phyloP scores from a whole-genome alignment of 2,888 invertebrate species.

The Calliphora vomitoria region DNA sequence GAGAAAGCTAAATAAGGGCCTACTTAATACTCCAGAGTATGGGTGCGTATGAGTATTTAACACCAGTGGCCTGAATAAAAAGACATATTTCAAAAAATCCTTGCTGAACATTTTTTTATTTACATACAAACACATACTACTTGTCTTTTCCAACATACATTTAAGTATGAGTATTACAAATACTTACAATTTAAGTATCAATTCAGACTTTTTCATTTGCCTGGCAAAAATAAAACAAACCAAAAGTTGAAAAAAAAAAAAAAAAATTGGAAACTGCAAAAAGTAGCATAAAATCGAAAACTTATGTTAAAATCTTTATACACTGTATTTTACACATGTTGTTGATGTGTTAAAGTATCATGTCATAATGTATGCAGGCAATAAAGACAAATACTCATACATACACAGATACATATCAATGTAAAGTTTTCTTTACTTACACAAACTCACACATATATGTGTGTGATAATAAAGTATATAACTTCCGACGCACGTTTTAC shows the following conservation, averaged over 20 bases:
- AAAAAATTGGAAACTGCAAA: slow-evolving; percentile 23
- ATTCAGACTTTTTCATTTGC: slow-evolving; percentile 41
- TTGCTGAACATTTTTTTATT: neutral
- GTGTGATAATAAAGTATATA: slow-evolving; percentile 28
- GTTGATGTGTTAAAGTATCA: slow-evolving; percentile 63
- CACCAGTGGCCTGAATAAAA: slow-evolving; percentile 4
- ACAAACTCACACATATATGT: neutral
- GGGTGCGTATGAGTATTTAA: neutral
- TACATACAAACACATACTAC: neutral
- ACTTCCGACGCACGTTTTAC: slow-evolving; percentile 23
- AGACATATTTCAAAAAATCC: slow-evolving; percentile 54
- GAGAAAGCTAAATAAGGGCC: too few relatives aligned
- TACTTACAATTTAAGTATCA: slow-evolving; percentile 67
- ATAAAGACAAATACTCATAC: slow-evolving; percentile 26
- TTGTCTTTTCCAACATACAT: slow-evolving; percentile 15
- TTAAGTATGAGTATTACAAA: slow-evolving; percentile 60
- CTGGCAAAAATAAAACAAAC: neutral
- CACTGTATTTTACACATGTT: slow-evolving; percentile 42
- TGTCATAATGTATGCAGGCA: slow-evolving; percentile 52
- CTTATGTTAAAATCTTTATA: slow-evolving; percentile 53
- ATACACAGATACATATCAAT: neutral
- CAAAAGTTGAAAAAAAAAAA: neutral
- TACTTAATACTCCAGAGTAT: too few relatives aligned
- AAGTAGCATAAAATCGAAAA: slow-evolving; percentile 56
- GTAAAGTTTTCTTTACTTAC: slow-evolving; percentile 1